Conservation (phyloP, 2,113 vertebrate species). For the Sialia sialis region DNA sequence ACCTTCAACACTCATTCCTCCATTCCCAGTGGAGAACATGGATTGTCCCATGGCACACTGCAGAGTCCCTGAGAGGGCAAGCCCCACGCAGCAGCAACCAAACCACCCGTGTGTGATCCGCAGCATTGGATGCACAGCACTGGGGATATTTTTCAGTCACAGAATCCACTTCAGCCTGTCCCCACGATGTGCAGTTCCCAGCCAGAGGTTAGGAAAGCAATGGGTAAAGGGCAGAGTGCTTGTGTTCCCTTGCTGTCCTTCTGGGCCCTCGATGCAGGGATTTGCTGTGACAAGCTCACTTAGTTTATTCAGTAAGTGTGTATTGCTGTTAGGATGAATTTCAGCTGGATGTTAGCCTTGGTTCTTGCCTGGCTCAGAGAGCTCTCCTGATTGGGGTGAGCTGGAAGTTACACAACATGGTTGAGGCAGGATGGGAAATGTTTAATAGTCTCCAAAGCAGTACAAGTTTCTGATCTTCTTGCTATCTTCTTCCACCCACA, state of each 20-base stretch:
- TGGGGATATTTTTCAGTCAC: not conserved
- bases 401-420: not conserved
- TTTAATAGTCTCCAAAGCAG: not conserved
- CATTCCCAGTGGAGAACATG: not conserved
- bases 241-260: not conserved
- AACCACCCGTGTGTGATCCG: rapidly evolving
- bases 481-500: not conserved
- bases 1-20: not conserved
- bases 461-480: not conserved
- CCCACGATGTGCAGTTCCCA: rapidly evolving
- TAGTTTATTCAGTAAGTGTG: not conserved
- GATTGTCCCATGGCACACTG: not conserved
- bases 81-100: not conserved
- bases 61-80: not conserved
- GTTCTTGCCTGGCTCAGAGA: not conserved
- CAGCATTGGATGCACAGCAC: not conserved
- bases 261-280: not conserved
- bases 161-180: not conserved
- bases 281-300: not conserved
- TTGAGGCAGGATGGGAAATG: not conserved
- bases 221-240: not conserved
- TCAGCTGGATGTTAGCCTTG: not conserved
- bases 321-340: not conserved
- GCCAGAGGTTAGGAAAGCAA: not conserved
- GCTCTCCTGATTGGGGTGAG: not conserved